Base-by-base conservation (phyloP, 2,797 vertebrate genomes). In the Etheostoma nigrum region DNA sequence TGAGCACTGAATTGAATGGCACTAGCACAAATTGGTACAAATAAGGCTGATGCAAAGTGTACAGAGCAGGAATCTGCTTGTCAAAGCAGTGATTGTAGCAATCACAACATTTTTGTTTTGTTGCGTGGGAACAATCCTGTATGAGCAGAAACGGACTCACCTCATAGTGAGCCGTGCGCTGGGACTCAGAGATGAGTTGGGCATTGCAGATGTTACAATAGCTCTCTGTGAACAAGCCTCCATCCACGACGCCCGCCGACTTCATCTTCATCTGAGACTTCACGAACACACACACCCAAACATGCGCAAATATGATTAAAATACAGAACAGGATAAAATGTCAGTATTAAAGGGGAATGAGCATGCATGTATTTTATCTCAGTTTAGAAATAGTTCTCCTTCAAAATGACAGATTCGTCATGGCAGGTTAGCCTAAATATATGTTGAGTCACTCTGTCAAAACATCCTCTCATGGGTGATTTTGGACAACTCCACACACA, bases 121-220 rank as follows among this genome's bases (percentile, higher is more conserved):
- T 47, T 73, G 53, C 47, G 27, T 74, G 44, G 1, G 1, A 48
- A 44, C 18, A 55, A 54, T 80, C n/a, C 57, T 57, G 33, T 44
- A 6, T 21, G 33, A 74, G 60, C 40, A 45, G 70, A 80, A 71
- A 67, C 16, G 13, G 65, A 89, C 90, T 92, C 81, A 96, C 95
- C 95, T 96, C 95, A 5, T 96, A 96, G 89, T 96, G 95, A 84
- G 95, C 95, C 19, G 94, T 94, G 76, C 95, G 93, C 92, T 95
- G 95, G 74, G 95, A 96, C 91, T 95, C 94, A 2, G 95, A 96
- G 92, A 96, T 96, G 84, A 96, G 94, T 91, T 96, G 95, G 81
- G 95, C 95, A 78, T 95, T 96, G 89, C 95, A 96, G 92, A 95
- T 95, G 92, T 95, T 95, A 85, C 95, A 96, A 76, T 96, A 96